Base-by-base conservation (phyloP, 2,797 vertebrate species). In the Poeciliopsis turneri region DNA sequence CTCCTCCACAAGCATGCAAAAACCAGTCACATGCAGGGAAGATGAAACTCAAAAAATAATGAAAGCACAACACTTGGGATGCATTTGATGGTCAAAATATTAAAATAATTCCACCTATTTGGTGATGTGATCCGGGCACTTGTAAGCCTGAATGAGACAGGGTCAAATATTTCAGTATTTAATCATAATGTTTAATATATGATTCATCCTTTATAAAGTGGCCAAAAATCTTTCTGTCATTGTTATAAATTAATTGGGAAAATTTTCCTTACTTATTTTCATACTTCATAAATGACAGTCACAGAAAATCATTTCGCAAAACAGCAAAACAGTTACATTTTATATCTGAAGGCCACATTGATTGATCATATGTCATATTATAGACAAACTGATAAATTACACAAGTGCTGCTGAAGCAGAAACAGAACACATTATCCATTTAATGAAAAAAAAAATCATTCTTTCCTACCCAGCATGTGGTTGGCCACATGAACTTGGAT, bases 401-500 rank as follows among this genome's bases (percentile, higher is more conserved):
- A 86, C 47, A 78, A 79, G 55, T 66, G 74, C 49, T 76, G 51
- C 73, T 82, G 81, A 83, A 83, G 79, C 70, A 84, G 78, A 72
- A 84, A 71, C 75, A 83, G 72, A 82, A 82, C 77, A 88, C 81
- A 87, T 82, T 78, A 59, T 66, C 88, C 71, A 78, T 84, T 76
- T 80, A 78, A 79, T 79, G 45, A 79, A 79, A 80, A 84, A 85
- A 84, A 45, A 39, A 39, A 39, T 39, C 77, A 77, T 46, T 76
- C 43, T 86, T 15, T 94, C 98, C 97, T 97, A 99, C 98, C 98
- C 92, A 99, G 98, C 98, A 99, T 99, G 95, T 99, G 98, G 92
- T 99, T 99, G 93, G 98, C 98, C 94, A 99, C 98, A 85, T 99
- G 98, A 92, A 99, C 98, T 92, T 99, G 98, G 93, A 99, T 99